A percentile compares a stretch with the other conserved stretches of the same genome.
phyloP scores from a whole-genome alignment of 2,888 invertebrate species.

The Parelbella ahira region DNA sequence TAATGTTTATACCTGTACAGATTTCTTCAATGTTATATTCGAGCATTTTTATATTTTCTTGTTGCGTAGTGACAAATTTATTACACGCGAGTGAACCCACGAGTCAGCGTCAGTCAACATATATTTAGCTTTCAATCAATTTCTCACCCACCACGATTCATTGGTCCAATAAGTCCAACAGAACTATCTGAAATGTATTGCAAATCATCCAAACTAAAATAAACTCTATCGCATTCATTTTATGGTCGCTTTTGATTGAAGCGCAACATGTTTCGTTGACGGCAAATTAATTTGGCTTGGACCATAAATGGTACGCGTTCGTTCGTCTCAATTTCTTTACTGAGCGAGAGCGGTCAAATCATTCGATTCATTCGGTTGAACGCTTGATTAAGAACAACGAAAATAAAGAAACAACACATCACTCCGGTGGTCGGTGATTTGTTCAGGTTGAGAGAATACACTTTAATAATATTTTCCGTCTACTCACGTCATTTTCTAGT shows the following conservation, averaged over 20 bases:
- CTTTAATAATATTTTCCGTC: background rate
- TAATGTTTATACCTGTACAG: too few species aligned
- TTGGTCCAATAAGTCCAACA: slow-evolving; percentile 23
- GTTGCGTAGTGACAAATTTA: too few species aligned
- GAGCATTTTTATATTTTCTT: too few species aligned
- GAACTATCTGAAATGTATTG: slow-evolving; percentile 5
- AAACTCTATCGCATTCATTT: background rate
- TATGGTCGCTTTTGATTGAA: slow-evolving; percentile 2
- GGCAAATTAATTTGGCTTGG: slow-evolving; percentile 23
- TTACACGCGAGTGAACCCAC: too few species aligned
- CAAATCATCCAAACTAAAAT: background rate
- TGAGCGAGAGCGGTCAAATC: slow-evolving; percentile 26
- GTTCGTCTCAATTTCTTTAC: slow-evolving; percentile 28
- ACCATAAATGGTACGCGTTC: slow-evolving; percentile 25
- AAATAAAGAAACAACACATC: slow-evolving; percentile 18
- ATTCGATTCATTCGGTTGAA: slow-evolving; percentile 22
- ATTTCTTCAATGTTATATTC: too few species aligned
- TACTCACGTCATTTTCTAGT: too few species aligned
- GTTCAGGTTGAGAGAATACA: slow-evolving; percentile 10
- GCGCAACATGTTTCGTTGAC: slow-evolving; percentile 3
- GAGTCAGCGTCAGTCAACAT: too few species aligned
- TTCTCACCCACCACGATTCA: slow-evolving; percentile 46
- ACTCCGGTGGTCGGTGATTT: slow-evolving; percentile 14
- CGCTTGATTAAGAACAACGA: slow-evolving; percentile 20
- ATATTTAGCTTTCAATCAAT: slow-evolving; percentile 60